Evolutionary conservation across 1,140 invertebrate genomes (phyloP), one percentile per base, ranked within the genome.

Genomic region (Trichogramma pretiosum): DNA sequence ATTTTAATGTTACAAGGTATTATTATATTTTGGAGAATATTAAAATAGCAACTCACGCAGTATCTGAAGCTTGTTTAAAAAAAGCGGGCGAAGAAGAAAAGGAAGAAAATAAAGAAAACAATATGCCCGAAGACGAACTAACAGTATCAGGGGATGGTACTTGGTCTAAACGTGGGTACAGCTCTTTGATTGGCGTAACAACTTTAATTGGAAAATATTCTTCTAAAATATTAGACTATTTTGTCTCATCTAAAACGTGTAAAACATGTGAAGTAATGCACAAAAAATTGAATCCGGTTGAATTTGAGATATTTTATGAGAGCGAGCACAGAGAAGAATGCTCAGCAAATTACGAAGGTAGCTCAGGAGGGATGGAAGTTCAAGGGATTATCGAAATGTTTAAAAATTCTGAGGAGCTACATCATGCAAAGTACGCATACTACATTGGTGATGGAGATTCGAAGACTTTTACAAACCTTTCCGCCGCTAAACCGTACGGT

Each of bases 131-230:
- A 23, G 17, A 36, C 18, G 38, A 51, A 33, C 43, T 56, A 14
- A 52, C 47, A 21, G 54, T 56, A 24, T 50, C 48, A 5, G 51
- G 56, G 11, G 52, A 56, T 41, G 54, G 48, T 14, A 53, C 55
- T 34, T 59, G 56, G 52, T 48, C 41, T 32, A 56, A 58, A 44
- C 26, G 56, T 44, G 56, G 56, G 8, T 56, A 52, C 46, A 47
- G 48, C 23, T 58, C 54, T 38, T 46, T 54, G 18, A 42, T 54
- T 24, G 57, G 53, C n/a, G 41, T 54, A n/a, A 26, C 49, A 37
- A 50, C 53, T 11, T 26, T 56, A 22, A 56, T 55, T 41, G 46
- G 40, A n/a, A 51, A 50, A 23, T 57, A 43, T 40, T 53, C 45
- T 17, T 45, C 48, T 13, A 56, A 55, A 52, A 40, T 57, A 14